A percentile compares a stretch with the other conserved stretches of the same genome.
Conservation (phyloP, 2,888 invertebrate genomes). For the Pterostichus madidus region DNA sequence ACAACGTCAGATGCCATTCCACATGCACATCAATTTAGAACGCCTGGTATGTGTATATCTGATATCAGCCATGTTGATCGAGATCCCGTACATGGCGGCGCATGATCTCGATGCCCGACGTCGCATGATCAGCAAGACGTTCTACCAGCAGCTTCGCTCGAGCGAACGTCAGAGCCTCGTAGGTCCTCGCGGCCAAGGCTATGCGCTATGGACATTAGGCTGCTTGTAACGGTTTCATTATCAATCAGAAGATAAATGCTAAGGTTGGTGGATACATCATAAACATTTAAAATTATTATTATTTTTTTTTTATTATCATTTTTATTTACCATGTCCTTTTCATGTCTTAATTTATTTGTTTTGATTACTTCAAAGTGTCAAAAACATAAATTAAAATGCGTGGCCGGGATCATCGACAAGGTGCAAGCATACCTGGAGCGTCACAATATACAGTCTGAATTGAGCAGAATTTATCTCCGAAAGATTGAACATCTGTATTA, state of each 20-base stretch:
- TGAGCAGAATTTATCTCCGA: constrained; percentile 95
- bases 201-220: constrained; percentile 99
- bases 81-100: constrained; percentile 99
- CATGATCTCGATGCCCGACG: constrained; percentile 98
- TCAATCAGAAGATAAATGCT: constrained; percentile 99
- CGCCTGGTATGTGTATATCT: constrained; percentile 98
- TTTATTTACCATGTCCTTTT: too few species aligned
- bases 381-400: constrained; percentile 72
- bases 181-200: constrained; percentile 96
- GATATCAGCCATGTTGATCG: constrained; percentile 99
- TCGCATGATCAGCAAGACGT: constrained; percentile 97
- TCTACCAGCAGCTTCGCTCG: constrained; percentile 97
- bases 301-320: too few species aligned
- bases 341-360: too few species aligned
- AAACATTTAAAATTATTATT: too few species aligned
- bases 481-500: constrained; percentile 99
- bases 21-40: constrained; percentile 99
- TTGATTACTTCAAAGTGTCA: too few species aligned
- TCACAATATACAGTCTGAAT: constrained; percentile 88
- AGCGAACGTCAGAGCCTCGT: constrained; percentile 96
- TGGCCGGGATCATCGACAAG: constrained; percentile 93
- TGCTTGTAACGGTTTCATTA: constrained; percentile 92
- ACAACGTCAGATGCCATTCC: constrained; percentile 99
- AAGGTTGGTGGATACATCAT: constrained; percentile 80
- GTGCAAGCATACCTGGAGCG: constrained; percentile 88